Percentiles rank a stretch among this genome's conserved stretches.
phyloP scores from a whole-genome alignment of 2,888 invertebrate species.

The Chalcosyrphus nemorum region DNA sequence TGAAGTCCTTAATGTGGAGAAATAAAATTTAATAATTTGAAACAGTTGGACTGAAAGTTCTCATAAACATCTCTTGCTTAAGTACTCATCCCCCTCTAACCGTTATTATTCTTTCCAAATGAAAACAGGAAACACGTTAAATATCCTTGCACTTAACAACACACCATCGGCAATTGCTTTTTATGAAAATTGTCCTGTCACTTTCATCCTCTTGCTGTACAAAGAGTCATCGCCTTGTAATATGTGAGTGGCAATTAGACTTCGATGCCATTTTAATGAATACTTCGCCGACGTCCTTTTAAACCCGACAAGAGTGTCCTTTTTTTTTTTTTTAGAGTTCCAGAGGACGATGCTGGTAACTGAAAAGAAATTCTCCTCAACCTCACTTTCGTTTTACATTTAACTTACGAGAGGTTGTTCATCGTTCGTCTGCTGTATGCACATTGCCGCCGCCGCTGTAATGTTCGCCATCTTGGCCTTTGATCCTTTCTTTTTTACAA shows the following conservation, averaged over 20 bases:
- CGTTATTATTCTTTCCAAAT: too few species aligned
- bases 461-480: slow-evolving; percentile 67
- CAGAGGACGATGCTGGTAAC: slow-evolving; percentile 34
- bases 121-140: too few species aligned
- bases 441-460: slow-evolving; percentile 19
- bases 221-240: slow-evolving; percentile 20
- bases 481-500: slow-evolving; percentile 48
- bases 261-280: slow-evolving; percentile 73
- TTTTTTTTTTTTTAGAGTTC: slow-evolving; percentile 9
- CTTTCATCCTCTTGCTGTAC: slow-evolving; percentile 24
- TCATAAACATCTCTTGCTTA: too few species aligned
- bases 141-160: not conserved
- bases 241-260: slow-evolving; percentile 73
- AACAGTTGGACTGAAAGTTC: too few species aligned
- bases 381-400: slow-evolving; percentile 12
- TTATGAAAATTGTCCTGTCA: slow-evolving; percentile 52
- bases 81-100: too few species aligned
- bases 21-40: slow-evolving; percentile 30
- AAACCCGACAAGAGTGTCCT: slow-evolving; percentile 39
- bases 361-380: slow-evolving; percentile 20
- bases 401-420: slow-evolving; percentile 28
- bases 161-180: slow-evolving; percentile 10
- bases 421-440: slow-evolving; percentile 48
- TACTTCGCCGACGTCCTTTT: slow-evolving; percentile 56
- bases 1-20: slow-evolving; percentile 45